Evolutionary conservation across 2,113 vertebrate species (phyloP).

Genomic region (Pterophyllum scalare): DNA sequence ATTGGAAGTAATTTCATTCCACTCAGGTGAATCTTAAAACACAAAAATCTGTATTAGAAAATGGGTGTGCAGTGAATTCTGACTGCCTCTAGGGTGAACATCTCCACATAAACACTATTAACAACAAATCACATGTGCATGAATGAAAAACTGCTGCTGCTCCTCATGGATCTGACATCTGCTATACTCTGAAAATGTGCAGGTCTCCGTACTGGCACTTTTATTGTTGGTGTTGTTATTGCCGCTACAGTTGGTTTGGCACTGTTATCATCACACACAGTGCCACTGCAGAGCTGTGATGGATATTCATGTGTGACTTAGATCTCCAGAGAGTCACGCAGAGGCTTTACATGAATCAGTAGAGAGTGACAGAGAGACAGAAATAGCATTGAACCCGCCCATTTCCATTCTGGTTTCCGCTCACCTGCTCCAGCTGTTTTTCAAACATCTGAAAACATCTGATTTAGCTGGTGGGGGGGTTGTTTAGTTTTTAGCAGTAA

Average conservation of each 20-base stretch:
- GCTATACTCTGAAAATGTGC: neutral
- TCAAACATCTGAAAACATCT: neutral
- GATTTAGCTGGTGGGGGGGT: too few relatives aligned
- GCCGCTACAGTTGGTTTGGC: conserved; percentile 1
- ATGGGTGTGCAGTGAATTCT: conserved; percentile 32
- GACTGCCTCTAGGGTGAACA: conserved; percentile 56
- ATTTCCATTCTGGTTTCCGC: neutral
- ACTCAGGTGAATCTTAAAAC: neutral
- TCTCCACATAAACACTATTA: conserved; percentile 19
- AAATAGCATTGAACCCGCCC: conserved; percentile 21
- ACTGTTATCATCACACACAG: neutral
- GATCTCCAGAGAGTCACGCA: conserved; percentile 39
- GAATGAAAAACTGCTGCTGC: neutral
- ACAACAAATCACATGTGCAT: neutral
- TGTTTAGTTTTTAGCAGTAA: neutral
- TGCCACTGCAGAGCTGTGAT: conserved; percentile 22
- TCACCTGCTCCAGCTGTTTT: neutral
- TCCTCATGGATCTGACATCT: neutral
- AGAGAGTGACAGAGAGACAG: conserved; percentile 21
- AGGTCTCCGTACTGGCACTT: neutral
- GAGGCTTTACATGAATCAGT: conserved; percentile 35
- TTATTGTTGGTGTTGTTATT: neutral
- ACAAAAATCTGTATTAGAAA: neutral
- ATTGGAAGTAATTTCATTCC: neutral
- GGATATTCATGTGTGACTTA: conserved; percentile 34